Base-by-base conservation (phyloP, 2,797 vertebrate species). In the Brachyalestes nurse region DNA sequence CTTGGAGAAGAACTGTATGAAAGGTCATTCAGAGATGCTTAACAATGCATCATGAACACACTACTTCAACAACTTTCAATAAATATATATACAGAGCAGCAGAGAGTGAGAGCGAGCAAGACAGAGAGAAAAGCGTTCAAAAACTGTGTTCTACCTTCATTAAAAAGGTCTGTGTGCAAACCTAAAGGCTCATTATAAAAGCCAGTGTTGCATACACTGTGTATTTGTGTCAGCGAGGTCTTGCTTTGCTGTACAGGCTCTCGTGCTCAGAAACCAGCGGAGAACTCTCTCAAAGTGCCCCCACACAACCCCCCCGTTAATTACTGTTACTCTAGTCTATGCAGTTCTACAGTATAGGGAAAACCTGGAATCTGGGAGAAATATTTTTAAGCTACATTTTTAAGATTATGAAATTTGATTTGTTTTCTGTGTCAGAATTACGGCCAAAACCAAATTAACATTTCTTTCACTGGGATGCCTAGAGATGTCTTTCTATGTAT, bases 161-260 rank as follows among this genome's bases (percentile, higher is more conserved):
- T 83, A 53, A 16, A 51, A 51, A 12, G 45, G 21, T 60, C 14
- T 64, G 47, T 69, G 47, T 49, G 65, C 38, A 34, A 57, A 80
- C 51, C 53, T 74, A n/a, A 77, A 53, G 38, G 72, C 62, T 23
- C 40, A 75, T 70, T 64, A 66, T 77, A 71, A 79, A 72, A 65
- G 5, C 34, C 38, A 25, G 60, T 73, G 28, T 28, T 28, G 72
- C 19, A 76, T 82, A 55, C n/a, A n/a, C n/a, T n/a, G n/a, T n/a
- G n/a, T 47, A 47, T 82, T 66, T 42, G 25, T 40, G 72, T 75
- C 80, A 82, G 19, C 12, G 49, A 64, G 57, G 73, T 78, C 61
- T 58, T 40, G 23, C 79, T 51, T 40, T 51, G 60, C 57, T 60
- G 42, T 19, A 16, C 61, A 38, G 16, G 23, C 12, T 34, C 25